A percentile compares a stretch with the other conserved stretches of the same genome.
Evolutionary conservation across 92 coral and sea anemone species (phyloP).

Genomic region (Phenganax subtilis): DNA sequence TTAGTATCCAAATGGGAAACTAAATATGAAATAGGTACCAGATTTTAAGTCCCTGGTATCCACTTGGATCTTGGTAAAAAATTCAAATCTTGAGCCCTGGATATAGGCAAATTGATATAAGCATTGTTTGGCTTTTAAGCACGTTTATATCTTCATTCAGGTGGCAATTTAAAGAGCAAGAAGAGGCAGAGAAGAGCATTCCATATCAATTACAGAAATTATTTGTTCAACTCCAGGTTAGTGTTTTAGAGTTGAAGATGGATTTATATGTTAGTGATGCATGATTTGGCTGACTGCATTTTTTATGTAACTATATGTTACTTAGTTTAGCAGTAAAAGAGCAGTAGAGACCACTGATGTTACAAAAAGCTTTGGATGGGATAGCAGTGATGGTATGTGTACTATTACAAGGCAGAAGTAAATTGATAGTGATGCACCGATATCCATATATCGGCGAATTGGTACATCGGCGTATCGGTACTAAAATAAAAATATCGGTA

Average conservation of each 20-base stretch:
- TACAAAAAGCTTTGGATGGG: slow-evolving; percentile 99
- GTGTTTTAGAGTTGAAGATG: background rate
- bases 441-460: no score
- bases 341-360: slow-evolving; percentile 98
- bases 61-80: no score
- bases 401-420: no score
- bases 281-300: background rate
- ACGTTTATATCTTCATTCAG: slow-evolving; percentile 30
- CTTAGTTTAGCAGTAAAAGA: slow-evolving; percentile 77
- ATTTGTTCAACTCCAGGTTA: slow-evolving; percentile 85
- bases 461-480: no score
- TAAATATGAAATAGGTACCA: no score
- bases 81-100: no score
- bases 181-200: slow-evolving; percentile 73
- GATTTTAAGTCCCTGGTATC: no score
- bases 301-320: background rate
- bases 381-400: slow-evolving; percentile 82
- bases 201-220: slow-evolving; percentile 88
- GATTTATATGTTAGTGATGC: background rate
- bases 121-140: no score
- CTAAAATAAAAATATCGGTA: no score
- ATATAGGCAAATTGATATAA: background rate
- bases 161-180: slow-evolving; percentile 81
- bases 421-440: no score
- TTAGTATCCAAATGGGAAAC: no score